Percentiles rank a stretch among this genome's conserved stretches.
phyloP scores from a whole-genome alignment of 2,113 vertebrate species.

The Cygnus buccinator region DNA sequence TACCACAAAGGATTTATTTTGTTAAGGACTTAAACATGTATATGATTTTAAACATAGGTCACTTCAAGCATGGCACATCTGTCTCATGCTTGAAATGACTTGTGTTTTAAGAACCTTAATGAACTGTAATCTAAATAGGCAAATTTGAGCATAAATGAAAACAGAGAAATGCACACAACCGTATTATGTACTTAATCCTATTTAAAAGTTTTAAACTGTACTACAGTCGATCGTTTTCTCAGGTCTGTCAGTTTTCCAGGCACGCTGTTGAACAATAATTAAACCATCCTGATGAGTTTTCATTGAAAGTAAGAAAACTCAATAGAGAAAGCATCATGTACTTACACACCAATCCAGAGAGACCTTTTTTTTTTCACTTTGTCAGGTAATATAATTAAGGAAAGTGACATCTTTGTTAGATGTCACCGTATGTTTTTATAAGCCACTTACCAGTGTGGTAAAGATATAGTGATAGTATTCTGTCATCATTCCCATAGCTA shows the following conservation, averaged over 20 bases:
- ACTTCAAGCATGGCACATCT: background rate
- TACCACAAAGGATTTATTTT: background rate
- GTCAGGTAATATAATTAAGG: constrained; percentile 23
- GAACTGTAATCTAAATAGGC: background rate
- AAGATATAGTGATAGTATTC: constrained; percentile 99
- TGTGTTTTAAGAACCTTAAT: background rate
- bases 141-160: background rate
- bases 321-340: constrained; percentile 5
- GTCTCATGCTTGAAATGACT: background rate
- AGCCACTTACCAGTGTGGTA: constrained; percentile 94
- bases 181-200: background rate
- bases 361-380: background rate
- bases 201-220: background rate
- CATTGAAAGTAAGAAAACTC: constrained; percentile 24
- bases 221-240: background rate
- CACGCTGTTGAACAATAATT: background rate
- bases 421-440: background rate
- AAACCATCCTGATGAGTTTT: background rate
- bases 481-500: constrained; percentile 99
- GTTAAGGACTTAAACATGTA: background rate
- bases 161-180: background rate
- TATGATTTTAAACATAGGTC: background rate
- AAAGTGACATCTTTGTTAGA: background rate
- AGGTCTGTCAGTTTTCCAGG: background rate
- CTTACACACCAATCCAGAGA: background rate